These are phyloP conservation scores for Halcyon badia DNA, from an alignment of 2,797 vertebrate genomes.

Conservation along the genomic window DNA sequence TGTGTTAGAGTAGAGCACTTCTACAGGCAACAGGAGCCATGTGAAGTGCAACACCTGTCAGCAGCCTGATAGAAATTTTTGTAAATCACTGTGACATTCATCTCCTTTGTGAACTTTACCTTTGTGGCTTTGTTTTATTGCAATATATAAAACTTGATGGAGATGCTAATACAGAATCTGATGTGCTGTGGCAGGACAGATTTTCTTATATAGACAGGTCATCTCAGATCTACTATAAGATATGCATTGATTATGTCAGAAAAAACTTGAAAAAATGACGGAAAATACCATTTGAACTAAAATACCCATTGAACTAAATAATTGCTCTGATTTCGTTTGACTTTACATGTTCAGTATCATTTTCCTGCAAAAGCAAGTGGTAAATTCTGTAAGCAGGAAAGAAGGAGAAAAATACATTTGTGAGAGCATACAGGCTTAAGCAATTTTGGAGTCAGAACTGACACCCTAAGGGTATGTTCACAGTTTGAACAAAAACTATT, in stretches of 20 bases:
- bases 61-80: neutral
- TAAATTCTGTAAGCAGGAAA: neutral
- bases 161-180: neutral
- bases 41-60: neutral
- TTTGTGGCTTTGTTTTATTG: neutral
- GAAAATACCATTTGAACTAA: neutral
- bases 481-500: slow-evolving; percentile 18
- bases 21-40: neutral
- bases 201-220: neutral
- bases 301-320: neutral
- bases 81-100: neutral
- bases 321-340: neutral
- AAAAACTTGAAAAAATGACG: neutral
- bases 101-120: neutral
- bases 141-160: neutral
- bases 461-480: neutral
- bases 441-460: neutral
- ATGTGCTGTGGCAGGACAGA: neutral
- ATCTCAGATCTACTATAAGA: neutral
- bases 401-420: neutral
- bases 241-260: neutral
- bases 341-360: neutral
- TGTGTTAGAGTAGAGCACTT: neutral
- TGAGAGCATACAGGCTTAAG: neutral
- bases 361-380: neutral